These are phyloP conservation scores for Drosophila parvula DNA, from an alignment of 1,140 invertebrate species.

Conservation along the genomic window DNA sequence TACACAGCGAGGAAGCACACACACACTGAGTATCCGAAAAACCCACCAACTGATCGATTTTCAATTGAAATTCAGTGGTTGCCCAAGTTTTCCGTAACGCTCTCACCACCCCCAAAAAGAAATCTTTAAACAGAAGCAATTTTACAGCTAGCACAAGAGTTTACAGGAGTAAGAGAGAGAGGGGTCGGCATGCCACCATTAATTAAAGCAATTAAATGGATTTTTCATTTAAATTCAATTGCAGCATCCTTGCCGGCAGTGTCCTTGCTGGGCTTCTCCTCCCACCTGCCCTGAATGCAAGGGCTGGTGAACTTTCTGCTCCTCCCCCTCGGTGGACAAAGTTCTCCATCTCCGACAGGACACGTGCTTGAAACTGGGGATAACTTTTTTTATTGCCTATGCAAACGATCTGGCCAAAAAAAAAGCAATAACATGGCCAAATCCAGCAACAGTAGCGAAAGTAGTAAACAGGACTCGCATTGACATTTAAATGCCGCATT, in stretches of 20 bases:
- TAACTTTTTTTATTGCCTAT: constrained; percentile 67
- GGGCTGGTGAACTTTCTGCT: not conserved
- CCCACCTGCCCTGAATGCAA: too few relatives aligned
- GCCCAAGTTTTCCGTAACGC: constrained; percentile 10
- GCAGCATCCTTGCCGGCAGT: constrained; percentile 19
- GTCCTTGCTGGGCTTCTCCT: not conserved
- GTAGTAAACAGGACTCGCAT: constrained; percentile 24
- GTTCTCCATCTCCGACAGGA: constrained; percentile 9
- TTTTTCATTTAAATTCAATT: constrained; percentile 75
- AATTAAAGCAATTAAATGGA: constrained; percentile 77
- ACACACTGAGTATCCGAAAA: not conserved
- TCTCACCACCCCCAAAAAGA: too few relatives aligned
- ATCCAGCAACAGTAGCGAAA: constrained; percentile 14
- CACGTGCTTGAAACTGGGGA: constrained; percentile 9
- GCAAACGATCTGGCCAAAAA: constrained; percentile 59
- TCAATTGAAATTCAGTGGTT: constrained; percentile 78
- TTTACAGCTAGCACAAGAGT: not conserved
- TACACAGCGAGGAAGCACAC: too few relatives aligned
- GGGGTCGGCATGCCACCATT: constrained; percentile 47
- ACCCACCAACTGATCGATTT: constrained; percentile 68
- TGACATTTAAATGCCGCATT: constrained; percentile 66
- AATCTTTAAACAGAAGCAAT: constrained; percentile 13
- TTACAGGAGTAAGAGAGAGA: not conserved
- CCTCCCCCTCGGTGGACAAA: not conserved
- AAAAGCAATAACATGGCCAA: constrained; percentile 18